These are phyloP conservation scores for Saturnia pavonia DNA, from an alignment of 2,888 invertebrate genomes.

Conservation along the genomic window DNA sequence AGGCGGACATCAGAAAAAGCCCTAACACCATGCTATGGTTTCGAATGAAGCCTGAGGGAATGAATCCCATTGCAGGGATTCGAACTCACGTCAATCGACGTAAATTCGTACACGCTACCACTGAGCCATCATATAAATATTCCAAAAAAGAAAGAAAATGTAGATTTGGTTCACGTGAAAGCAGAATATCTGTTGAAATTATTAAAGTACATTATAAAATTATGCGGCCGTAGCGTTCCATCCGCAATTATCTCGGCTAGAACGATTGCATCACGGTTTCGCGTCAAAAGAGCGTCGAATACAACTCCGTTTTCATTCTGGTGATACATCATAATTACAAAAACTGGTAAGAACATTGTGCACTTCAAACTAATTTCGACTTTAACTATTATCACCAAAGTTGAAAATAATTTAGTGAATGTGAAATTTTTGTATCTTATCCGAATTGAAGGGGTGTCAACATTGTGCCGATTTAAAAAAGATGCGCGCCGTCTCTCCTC, in stretches of 20 bases:
- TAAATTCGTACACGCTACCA: too few species aligned
- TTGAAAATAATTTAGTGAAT: conserved; percentile 33
- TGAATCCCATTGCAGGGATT: too few species aligned
- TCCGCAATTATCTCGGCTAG: conserved; percentile 54
- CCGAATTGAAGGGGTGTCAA: conserved; percentile 43
- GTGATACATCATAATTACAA: conserved; percentile 37
- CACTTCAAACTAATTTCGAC: conserved; percentile 32
- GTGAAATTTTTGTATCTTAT: conserved; percentile 36
- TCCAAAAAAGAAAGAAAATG: neutral
- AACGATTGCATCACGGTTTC: conserved; percentile 51
- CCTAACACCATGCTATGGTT: too few species aligned
- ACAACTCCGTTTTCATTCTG: conserved; percentile 41
- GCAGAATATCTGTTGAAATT: conserved; percentile 29
- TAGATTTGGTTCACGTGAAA: conserved; percentile 19
- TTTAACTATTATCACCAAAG: conserved; percentile 36
- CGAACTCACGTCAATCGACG: too few species aligned
- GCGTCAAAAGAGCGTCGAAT: conserved; percentile 47
- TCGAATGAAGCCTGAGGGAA: too few species aligned
- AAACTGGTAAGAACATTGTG: conserved; percentile 26
- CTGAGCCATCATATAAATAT: too few species aligned
- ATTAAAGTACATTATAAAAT: conserved; percentile 42
- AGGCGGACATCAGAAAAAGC: too few species aligned
- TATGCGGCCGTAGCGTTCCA: conserved; percentile 41
- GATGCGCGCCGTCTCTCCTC: conserved; percentile 45
- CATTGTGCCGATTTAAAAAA: conserved; percentile 54